These are phyloP conservation scores for Esox lucius DNA, from an alignment of 2,797 vertebrate genomes.

Conservation along the genomic window DNA sequence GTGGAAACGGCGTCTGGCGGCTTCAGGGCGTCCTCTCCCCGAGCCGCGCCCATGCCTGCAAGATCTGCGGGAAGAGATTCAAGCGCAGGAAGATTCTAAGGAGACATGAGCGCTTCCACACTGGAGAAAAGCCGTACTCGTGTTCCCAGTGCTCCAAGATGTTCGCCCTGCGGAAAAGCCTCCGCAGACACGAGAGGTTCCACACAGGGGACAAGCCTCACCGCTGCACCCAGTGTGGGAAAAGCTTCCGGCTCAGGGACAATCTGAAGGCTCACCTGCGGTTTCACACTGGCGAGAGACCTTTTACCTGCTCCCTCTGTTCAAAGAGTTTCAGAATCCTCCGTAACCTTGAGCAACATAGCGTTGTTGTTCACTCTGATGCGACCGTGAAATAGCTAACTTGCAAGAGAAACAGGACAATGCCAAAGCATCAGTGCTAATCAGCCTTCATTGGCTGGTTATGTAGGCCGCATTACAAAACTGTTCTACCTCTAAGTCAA, in stretches of 20 bases:
- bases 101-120: constrained; percentile 76
- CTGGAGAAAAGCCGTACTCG: constrained; percentile 71
- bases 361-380: neutral
- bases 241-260: constrained; percentile 71
- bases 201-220: constrained; percentile 75
- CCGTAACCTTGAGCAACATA: constrained; percentile 71
- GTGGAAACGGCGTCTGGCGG: constrained; percentile 58
- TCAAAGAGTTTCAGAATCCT: constrained; percentile 69
- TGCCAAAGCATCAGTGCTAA: neutral
- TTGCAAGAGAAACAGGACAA: neutral
- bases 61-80: constrained; percentile 69
- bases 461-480: neutral
- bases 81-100: constrained; percentile 70
- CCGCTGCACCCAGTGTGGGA: constrained; percentile 63
- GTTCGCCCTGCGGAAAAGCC: constrained; percentile 72
- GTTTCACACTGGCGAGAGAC: constrained; percentile 74
- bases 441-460: neutral
- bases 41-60: constrained; percentile 59
- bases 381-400: neutral
- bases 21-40: constrained; percentile 45
- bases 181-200: constrained; percentile 70
- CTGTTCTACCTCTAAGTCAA: constrained; percentile 1
- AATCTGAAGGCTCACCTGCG: constrained; percentile 73
- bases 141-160: constrained; percentile 64
- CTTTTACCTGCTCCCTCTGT: constrained; percentile 64